Percentiles rank a stretch among this genome's conserved stretches.
Conservation (phyloP, 2,113 vertebrate genomes). For the Chaetops frenatus region DNA sequence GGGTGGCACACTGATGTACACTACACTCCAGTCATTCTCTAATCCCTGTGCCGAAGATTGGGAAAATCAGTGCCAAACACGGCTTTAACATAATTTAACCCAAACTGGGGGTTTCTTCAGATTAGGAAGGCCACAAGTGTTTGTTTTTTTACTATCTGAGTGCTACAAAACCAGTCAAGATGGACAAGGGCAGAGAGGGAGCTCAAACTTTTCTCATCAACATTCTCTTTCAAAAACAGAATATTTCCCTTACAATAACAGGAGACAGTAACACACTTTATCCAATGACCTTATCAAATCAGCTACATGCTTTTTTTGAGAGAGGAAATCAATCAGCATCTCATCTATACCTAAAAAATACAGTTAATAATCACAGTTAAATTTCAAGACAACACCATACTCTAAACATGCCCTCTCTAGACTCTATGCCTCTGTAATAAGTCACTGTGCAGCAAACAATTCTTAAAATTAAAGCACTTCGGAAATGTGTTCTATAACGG, state of each 20-base stretch:
- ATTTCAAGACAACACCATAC: background rate
- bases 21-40: background rate
- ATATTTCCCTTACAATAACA: background rate
- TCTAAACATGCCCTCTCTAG: background rate
- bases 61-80: background rate
- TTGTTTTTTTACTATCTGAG: background rate
- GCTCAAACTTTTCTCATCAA: background rate
- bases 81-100: background rate
- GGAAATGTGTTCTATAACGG: background rate
- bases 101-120: background rate
- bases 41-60: background rate
- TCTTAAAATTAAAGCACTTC: background rate
- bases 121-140: background rate
- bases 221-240: background rate
- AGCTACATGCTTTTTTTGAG: background rate
- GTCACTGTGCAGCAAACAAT: background rate
- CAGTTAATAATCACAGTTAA: background rate
- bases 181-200: background rate
- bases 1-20: background rate
- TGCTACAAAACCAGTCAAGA: background rate
- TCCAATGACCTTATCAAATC: background rate
- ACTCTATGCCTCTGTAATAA: background rate
- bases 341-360: background rate
- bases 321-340: background rate
- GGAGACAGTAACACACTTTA: background rate